A percentile compares a stretch with the other conserved stretches of the same genome.
These are phyloP conservation scores for Heliconius erato DNA, from an alignment of 2,888 invertebrate species.

Conservation along the genomic window DNA sequence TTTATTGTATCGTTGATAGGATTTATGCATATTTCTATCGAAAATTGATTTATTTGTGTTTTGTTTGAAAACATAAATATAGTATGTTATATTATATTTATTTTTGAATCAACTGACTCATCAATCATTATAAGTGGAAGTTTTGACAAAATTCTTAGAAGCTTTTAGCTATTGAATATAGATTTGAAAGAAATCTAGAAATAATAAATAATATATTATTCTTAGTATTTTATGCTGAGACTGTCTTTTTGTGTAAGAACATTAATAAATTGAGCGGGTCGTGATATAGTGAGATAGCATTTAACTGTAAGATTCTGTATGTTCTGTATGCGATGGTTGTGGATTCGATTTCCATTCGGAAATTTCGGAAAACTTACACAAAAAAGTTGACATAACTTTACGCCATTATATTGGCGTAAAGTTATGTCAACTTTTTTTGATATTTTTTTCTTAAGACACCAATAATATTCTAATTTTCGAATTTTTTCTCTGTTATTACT, in stretches of 20 bases:
- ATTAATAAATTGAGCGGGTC: neutral
- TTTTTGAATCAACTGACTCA: conserved; percentile 32
- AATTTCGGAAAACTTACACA: too few species aligned
- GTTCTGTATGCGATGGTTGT: neutral
- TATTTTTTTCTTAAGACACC: too few species aligned
- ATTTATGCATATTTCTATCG: conserved; percentile 34
- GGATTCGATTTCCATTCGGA: neutral
- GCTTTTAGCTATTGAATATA: conserved; percentile 42
- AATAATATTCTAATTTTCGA: too few species aligned
- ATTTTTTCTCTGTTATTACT: too few species aligned
- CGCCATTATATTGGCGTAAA: too few species aligned
- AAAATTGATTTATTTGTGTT: conserved; percentile 18
- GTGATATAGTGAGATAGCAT: neutral
- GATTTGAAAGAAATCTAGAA: conserved; percentile 24
- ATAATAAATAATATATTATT: conserved; percentile 15
- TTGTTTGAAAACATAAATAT: conserved; percentile 13
- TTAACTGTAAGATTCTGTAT: neutral
- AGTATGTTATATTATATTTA: conserved; percentile 38
- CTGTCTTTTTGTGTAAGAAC: neutral
- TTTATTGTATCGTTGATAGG: conserved; percentile 31
- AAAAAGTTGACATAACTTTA: too few species aligned
- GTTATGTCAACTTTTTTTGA: too few species aligned
- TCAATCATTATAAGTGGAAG: conserved; percentile 40
- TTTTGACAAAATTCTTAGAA: conserved; percentile 41
- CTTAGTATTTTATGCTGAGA: neutral